Conservation (phyloP, 2,113 vertebrate genomes). For the Platichthys flesus region DNA sequence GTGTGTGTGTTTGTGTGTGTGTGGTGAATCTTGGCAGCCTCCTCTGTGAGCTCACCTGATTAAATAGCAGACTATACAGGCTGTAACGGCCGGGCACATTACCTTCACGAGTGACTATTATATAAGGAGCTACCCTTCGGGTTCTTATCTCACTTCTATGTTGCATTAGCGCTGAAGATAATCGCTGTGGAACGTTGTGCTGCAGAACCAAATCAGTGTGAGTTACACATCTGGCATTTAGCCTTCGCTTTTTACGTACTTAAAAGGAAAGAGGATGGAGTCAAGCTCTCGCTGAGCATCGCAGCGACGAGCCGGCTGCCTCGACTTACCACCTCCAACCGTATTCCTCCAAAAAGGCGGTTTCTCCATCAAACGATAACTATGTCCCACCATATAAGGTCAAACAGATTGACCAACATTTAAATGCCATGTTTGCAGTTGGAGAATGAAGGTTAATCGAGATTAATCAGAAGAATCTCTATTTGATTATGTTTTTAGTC, state of each 20-base stretch:
- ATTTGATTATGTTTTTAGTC: not conserved
- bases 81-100: slow-evolving; percentile 37
- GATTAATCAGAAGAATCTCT: not conserved
- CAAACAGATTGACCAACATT: not conserved
- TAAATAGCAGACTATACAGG: slow-evolving; percentile 39
- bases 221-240: slow-evolving; percentile 9
- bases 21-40: slow-evolving; percentile 57
- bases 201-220: slow-evolving; percentile 23
- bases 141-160: slow-evolving; percentile 22
- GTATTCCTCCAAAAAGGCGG: too few species aligned
- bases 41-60: slow-evolving; percentile 61
- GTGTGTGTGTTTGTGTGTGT: slow-evolving; percentile 15
- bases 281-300: not conserved
- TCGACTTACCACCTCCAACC: not conserved
- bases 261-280: not conserved
- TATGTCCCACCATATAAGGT: not conserved
- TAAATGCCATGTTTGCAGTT: not conserved
- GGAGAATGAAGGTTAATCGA: not conserved
- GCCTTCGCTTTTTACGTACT: slow-evolving; percentile 13
- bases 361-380: not conserved
- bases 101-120: slow-evolving; percentile 34
- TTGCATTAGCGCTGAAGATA: not conserved
- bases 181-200: slow-evolving; percentile 31
- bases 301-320: not conserved
- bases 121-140: slow-evolving; percentile 30